phyloP scores from a whole-genome alignment of 2,888 invertebrate species.

The Erebia epiphron region DNA sequence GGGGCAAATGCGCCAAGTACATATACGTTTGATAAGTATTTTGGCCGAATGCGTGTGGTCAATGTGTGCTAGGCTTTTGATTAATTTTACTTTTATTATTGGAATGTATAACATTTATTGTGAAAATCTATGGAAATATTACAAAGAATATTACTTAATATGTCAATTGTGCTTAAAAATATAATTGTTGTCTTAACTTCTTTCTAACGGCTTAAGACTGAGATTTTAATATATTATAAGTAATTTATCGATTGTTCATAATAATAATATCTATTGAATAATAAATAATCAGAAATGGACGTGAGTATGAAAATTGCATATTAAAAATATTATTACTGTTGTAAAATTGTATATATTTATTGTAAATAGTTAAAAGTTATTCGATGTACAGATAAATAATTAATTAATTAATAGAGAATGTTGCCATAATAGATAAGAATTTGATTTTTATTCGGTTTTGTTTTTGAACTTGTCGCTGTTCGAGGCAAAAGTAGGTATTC shows the following conservation, averaged over 20 bases:
- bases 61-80: too few species aligned
- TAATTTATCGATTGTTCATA: conserved; percentile 27
- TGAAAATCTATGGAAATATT: conserved; percentile 14
- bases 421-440: conserved; percentile 43
- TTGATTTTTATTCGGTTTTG: conserved; percentile 20
- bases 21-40: too few species aligned
- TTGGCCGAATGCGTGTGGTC: too few species aligned
- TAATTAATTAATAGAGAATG: conserved; percentile 37
- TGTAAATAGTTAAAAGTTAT: conserved; percentile 27
- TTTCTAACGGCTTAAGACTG: conserved; percentile 40
- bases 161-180: conserved; percentile 33
- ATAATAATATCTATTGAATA: conserved; percentile 9
- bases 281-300: conserved; percentile 14
- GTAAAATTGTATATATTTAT: conserved; percentile 32
- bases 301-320: conserved; percentile 26
- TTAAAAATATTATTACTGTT: conserved; percentile 25
- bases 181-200: conserved; percentile 32
- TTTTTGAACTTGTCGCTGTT: conserved; percentile 8
- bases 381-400: conserved; percentile 31
- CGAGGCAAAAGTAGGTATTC: not conserved
- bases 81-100: too few species aligned
- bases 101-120: not conserved
- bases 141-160: conserved; percentile 19
- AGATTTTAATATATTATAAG: conserved; percentile 33
- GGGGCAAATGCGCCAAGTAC: too few species aligned